Percentiles rank a stretch among this genome's conserved stretches.
Evolutionary conservation across 2,797 vertebrate genomes (phyloP).

Genomic region (Lateolabrax maculatus): DNA sequence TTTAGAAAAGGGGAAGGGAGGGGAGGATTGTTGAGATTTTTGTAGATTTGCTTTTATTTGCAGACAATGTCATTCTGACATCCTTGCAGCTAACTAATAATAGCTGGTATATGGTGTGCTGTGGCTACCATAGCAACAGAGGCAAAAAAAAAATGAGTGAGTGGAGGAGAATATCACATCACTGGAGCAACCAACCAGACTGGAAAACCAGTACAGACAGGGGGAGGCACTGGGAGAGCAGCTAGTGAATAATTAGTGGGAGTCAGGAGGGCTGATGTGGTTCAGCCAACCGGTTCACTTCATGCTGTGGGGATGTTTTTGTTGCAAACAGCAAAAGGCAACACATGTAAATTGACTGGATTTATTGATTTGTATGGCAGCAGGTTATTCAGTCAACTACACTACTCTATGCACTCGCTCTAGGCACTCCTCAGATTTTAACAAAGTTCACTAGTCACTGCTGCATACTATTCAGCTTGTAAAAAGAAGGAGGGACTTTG

Average conservation of each 20-base stretch:
- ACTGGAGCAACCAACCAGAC: constrained; percentile 50
- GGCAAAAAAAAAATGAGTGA: constrained; percentile 64
- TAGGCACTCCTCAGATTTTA: too few relatives aligned
- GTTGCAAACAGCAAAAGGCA: not conserved
- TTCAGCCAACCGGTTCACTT: constrained; percentile 15
- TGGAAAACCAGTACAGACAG: constrained; percentile 40
- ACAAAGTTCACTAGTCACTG: not conserved
- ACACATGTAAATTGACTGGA: not conserved
- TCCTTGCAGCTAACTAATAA: constrained; percentile 57
- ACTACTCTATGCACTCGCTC: not conserved
- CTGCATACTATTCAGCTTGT: not conserved
- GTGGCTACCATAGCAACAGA: constrained; percentile 77
- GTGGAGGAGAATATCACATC: constrained; percentile 39
- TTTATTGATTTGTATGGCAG: constrained; percentile 13
- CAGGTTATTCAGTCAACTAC: constrained; percentile 3
- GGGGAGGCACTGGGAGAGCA: constrained; percentile 13
- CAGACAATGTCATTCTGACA: constrained; percentile 43
- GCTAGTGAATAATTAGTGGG: constrained; percentile 60
- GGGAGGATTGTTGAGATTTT: not conserved
- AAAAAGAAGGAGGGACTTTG: not conserved
- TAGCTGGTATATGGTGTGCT: constrained; percentile 55
- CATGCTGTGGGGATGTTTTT: not conserved
- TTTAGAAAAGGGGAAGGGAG: not conserved
- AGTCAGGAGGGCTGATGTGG: constrained; percentile 19
- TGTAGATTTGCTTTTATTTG: constrained; percentile 37